A percentile compares a stretch with the other conserved stretches of the same genome.
Evolutionary conservation across 2,888 invertebrate species (phyloP).

Genomic region (Epirrhoe alternata): DNA sequence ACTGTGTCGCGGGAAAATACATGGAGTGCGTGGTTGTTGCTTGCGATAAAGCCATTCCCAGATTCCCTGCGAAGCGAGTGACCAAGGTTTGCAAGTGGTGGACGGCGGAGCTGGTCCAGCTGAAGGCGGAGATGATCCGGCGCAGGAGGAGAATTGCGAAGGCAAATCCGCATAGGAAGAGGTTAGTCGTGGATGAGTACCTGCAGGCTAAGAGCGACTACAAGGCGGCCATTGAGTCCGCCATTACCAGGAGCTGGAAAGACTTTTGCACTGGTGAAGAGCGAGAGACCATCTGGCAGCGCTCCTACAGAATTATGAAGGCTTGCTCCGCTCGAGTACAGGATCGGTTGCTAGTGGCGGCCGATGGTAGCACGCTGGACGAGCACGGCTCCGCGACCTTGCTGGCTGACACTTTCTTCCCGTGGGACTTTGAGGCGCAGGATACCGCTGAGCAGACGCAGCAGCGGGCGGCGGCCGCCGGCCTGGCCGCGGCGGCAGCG

Average conservation of each 20-base stretch:
- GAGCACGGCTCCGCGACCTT: not conserved
- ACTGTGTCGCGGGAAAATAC: not conserved
- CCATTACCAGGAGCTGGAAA: constrained; percentile 7
- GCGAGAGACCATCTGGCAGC: not conserved
- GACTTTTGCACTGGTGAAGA: constrained; percentile 5
- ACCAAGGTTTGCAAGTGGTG: not conserved
- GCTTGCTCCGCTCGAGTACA: not conserved
- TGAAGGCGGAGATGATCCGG: not conserved
- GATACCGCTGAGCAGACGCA: not conserved
- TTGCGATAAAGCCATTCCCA: not conserved
- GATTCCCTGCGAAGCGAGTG: not conserved
- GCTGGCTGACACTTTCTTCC: constrained; percentile 8
- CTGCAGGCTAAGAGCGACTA: constrained; percentile 1
- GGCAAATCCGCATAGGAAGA: not conserved
- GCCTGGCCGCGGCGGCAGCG: too few relatives aligned
- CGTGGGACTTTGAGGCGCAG: not conserved
- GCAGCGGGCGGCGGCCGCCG: not conserved
- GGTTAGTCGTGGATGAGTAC: not conserved
- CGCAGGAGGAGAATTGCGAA: not conserved
- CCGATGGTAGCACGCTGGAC: not conserved
- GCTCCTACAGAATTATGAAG: constrained; percentile 3
- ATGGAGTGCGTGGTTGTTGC: not conserved
- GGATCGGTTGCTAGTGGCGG: not conserved
- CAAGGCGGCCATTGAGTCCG: not conserved
- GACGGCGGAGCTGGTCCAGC: not conserved